Conservation (phyloP, 2,797 vertebrate genomes). For the Coendou prehensilis region DNA sequence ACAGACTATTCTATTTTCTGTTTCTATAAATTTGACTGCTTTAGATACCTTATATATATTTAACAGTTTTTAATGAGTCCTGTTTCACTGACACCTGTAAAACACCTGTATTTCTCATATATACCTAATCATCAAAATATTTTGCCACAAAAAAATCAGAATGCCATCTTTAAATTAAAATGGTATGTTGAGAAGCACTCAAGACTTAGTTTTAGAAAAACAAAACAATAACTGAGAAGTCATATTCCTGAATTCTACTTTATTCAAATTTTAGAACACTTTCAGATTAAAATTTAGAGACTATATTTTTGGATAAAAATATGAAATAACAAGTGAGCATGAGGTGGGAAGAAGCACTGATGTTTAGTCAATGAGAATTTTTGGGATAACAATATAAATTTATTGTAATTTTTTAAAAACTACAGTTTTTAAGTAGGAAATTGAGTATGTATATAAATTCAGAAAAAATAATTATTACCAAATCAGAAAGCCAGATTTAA, state of each 20-base stretch:
- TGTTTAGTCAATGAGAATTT: neutral
- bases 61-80: neutral
- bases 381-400: neutral
- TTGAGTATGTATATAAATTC: neutral
- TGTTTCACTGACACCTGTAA: neutral
- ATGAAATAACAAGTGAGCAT: neutral
- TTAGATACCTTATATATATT: neutral
- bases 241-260: neutral
- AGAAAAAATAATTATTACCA: conserved; percentile 8
- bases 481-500: neutral
- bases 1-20: neutral
- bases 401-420: neutral
- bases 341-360: neutral
- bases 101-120: neutral
- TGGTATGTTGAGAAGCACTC: neutral
- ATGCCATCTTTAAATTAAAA: neutral
- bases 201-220: neutral
- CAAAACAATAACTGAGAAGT: neutral
- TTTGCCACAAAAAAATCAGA: neutral
- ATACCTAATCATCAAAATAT: neutral
- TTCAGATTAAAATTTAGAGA: neutral
- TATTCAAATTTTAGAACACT: neutral
- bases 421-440: neutral
- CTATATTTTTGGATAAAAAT: neutral
- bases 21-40: neutral